These are phyloP conservation scores for human (Homo sapiens) DNA, from an alignment of 2,113 vertebrate species.

Conservation along the genomic window DNA sequence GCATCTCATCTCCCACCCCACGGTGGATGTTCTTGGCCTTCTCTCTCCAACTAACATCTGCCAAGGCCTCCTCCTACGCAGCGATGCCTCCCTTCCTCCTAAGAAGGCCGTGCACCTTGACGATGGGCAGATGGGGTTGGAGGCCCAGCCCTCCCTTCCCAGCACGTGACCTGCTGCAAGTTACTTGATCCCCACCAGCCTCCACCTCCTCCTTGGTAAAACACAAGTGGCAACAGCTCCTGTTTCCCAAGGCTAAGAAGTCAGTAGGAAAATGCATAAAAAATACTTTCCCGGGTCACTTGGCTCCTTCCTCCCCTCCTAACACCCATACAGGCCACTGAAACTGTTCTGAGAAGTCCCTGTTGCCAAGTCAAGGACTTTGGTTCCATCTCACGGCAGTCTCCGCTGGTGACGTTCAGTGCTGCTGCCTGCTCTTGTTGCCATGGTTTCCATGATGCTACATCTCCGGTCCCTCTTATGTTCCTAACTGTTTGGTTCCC, in stretches of 20 bases:
- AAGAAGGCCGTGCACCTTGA: neutral
- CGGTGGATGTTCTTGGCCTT: neutral
- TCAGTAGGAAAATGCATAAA: rapidly evolving
- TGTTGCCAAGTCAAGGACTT: neutral
- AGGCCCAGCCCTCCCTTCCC: neutral
- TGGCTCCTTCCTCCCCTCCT: neutral
- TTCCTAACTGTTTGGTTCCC: neutral
- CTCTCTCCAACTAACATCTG: neutral
- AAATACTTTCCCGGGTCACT: rapidly evolving
- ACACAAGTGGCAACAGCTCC: rapidly evolving
- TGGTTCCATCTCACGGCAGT: rapidly evolving
- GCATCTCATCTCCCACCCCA: neutral
- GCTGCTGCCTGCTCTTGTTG: neutral
- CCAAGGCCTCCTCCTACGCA: neutral
- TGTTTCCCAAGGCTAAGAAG: too few species aligned
- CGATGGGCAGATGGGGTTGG: rapidly evolving
- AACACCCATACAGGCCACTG: neutral
- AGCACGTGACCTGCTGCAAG: too few species aligned
- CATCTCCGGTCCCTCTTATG: neutral
- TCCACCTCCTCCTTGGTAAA: neutral
- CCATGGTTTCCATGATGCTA: neutral
- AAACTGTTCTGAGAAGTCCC: neutral
- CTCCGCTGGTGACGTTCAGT: rapidly evolving
- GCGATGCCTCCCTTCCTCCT: neutral
- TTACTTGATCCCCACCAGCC: neutral